Conservation (phyloP, 2,888 invertebrate genomes). For the Allacma fusca region DNA sequence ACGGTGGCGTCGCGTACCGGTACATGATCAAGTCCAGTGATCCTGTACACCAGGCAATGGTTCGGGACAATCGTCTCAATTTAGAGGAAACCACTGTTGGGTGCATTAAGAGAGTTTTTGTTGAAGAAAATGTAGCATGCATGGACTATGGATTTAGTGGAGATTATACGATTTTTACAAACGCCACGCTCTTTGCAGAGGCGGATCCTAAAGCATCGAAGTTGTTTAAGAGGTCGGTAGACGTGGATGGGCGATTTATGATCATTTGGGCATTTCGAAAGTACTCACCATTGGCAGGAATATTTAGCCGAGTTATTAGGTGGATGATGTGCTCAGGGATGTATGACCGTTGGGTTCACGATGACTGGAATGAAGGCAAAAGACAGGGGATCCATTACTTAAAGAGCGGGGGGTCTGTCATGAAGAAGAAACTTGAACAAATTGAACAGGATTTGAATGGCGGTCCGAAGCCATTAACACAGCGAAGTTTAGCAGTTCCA, state of each 20-base stretch:
- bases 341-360: slow-evolving; percentile 27
- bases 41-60: slow-evolving; percentile 35
- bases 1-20: slow-evolving; percentile 35
- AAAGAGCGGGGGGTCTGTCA: slow-evolving; percentile 4
- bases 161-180: slow-evolving; percentile 33
- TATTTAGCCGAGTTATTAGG: slow-evolving; percentile 6
- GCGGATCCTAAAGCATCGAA: not conserved
- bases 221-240: slow-evolving; percentile 27
- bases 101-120: slow-evolving; percentile 30
- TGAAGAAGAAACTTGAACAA: slow-evolving; percentile 30
- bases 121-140: slow-evolving; percentile 34
- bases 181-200: slow-evolving; percentile 25
- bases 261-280: slow-evolving; percentile 43
- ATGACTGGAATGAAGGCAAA: slow-evolving; percentile 26
- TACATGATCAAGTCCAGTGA: slow-evolving; percentile 32
- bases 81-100: slow-evolving; percentile 27
- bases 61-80: not conserved
- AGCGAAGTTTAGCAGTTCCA: not conserved
- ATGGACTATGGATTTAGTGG: slow-evolving; percentile 40
- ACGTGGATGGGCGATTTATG: slow-evolving; percentile 31
- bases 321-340: slow-evolving; percentile 26
- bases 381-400: slow-evolving; percentile 21
- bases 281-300: slow-evolving; percentile 21
- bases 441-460: slow-evolving; percentile 1
- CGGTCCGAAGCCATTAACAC: not conserved